Base-by-base conservation (phyloP, 2,888 invertebrate genomes). In the Sabellastarte sp. region DNA sequence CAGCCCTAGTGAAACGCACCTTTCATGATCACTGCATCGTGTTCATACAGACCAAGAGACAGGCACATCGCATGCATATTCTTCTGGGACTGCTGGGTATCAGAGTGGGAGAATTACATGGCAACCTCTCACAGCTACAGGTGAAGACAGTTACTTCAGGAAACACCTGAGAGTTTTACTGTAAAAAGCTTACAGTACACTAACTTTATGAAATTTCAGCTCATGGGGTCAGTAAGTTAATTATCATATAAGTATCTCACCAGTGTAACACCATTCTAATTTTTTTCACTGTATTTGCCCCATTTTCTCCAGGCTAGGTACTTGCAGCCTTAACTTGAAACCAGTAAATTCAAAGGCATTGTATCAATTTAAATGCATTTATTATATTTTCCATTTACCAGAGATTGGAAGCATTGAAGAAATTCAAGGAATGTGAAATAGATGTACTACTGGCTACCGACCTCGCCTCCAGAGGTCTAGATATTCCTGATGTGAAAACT, bases 401-500 rank as follows among this genome's bases (percentile, higher is more conserved):
- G 83, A 90, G 97, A 66, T 85, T 97, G 72, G 95, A 96, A 75
- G 91, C 94, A 0, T 86, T 97, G 41, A 89, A 90, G 72, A 89
- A 90, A 73, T 97, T 97, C 84, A 93, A 92, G 80, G 91, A 93
- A 5, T 91, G 92, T 76, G 80, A 85, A 70, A 77, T 87, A n/a
- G 87, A 87, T 75, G 84, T 88, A 1, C 85, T 96, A n/a, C 89
- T 95, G 58, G 95, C 95, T 0, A 96, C 96, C 0, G 96, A 96
- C 85, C 90, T 96, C 50, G 95, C 95, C 0, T 93, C 95, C 3
- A 87, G 95, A 78, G 96, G 99, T 77, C 87, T 98, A 56, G 98
- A 98, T 85, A 98, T 98, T 74, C 90, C 92, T n/a, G 95, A 95
- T 5, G 95, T 98, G 0, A 93, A 93, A 85, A 97, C 97, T 20